Base-by-base conservation (phyloP, 2,113 vertebrate species). In the Pseudorhombus dupliciocellatus region DNA sequence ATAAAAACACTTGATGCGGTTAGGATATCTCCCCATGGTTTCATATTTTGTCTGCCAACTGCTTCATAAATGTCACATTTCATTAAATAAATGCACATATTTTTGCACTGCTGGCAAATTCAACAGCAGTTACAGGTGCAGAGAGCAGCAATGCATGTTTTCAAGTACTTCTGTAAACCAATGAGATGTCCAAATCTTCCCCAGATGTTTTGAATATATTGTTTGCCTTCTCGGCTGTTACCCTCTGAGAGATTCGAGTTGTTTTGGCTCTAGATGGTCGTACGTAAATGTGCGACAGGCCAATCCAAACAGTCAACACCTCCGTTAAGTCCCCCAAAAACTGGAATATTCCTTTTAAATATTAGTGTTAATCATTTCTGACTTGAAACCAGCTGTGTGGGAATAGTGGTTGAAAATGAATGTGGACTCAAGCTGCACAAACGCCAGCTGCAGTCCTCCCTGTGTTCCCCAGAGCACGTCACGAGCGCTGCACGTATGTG, bases 361-460 rank as follows among this genome's bases (percentile, higher is more conserved):
- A 80, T 84, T 66, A 52, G 42, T 22, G 52, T 63, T 90, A 88
- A 92, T 89, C 30, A 70, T 26, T 84, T 80, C 34, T 87, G 86
- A 89, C 83, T 84, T 63, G 50, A 62, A 77, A 87, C 75, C 70
- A 80, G 85, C 75, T 84, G 65, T 80, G 75, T 80, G 79, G 80
- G 88, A 91, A 86, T 87, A 75, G 86, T 31, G 83, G 87, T 79
- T 77, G 65, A 75, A 79, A 77, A 79, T 73, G 18, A 81, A 88
- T 69, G 67, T 42, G 3, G 66, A 76, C 50, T 69, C 69, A n/a
- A 75, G 64, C 69, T 79, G 54, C 72, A 89, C 80, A 88, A 79
- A 77, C 81, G 80, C 65, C 72, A 70, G 66, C 75, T 88, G 58
- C 84, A 81, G 66, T 78, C 48, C n/a, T 67, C 37, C 18, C 63